Evolutionary conservation across 1,140 invertebrate species (phyloP).

Genomic region (Drosophila varians): DNA sequence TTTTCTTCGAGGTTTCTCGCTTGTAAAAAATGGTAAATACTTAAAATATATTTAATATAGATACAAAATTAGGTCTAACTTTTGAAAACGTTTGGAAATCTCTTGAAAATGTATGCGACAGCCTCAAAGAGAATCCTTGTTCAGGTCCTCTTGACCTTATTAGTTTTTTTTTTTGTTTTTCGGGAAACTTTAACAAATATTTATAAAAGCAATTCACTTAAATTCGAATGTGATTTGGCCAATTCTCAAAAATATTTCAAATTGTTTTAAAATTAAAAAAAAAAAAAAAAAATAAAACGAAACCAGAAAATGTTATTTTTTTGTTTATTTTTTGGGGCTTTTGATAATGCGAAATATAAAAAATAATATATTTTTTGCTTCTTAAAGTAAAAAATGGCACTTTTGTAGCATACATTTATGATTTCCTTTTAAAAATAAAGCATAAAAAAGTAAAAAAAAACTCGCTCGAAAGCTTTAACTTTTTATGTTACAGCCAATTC

Average conservation of each 20-base stretch:
- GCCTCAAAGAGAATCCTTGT: not conserved
- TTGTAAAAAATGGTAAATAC: not conserved
- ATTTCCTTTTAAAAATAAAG: too few relatives aligned
- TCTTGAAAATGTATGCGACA: not conserved
- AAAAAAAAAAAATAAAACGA: constrained; percentile 16
- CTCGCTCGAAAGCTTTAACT: not conserved
- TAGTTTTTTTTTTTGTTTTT: too few relatives aligned
- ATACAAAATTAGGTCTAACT: not conserved
- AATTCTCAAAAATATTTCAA: constrained; percentile 15
- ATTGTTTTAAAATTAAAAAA: constrained; percentile 32
- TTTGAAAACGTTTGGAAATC: not conserved
- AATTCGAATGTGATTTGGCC: not conserved
- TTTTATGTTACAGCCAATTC: not conserved
- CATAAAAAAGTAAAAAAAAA: too few relatives aligned
- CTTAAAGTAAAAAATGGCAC: too few relatives aligned
- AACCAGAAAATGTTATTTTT: not conserved
- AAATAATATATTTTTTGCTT: too few relatives aligned
- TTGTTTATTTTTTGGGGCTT: too few relatives aligned
- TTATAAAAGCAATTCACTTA: not conserved
- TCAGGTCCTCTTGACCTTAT: too few relatives aligned
- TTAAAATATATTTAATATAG: not conserved
- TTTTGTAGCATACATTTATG: too few relatives aligned
- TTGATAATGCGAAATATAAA: not conserved
- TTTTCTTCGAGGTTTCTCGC: not conserved
- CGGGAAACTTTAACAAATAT: not conserved